phyloP scores from a whole-genome alignment of 2,888 invertebrate species.

The Nomada ruficornis region DNA sequence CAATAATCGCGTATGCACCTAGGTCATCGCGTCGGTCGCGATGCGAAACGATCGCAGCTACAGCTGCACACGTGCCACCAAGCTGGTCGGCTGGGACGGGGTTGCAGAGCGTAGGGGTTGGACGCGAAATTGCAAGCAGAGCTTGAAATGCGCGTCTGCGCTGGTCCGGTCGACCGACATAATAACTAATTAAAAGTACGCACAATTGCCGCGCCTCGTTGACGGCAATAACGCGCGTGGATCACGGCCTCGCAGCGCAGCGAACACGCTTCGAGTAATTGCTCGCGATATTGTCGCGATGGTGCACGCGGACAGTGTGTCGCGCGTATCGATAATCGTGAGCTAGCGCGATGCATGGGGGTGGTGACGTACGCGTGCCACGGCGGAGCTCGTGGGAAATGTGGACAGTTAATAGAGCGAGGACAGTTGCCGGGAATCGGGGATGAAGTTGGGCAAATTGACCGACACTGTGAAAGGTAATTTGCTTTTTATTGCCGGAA shows the following conservation, averaged over 20 bases:
- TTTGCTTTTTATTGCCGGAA: neutral
- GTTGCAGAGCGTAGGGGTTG: neutral
- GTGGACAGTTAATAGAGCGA: slow-evolving; percentile 17
- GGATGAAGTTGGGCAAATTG: neutral
- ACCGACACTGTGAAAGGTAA: neutral
- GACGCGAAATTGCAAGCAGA: slow-evolving; percentile 70
- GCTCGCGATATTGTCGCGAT: slow-evolving; percentile 37
- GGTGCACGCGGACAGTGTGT: slow-evolving; percentile 18
- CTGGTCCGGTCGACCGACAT: slow-evolving; percentile 35
- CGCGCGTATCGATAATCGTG: slow-evolving; percentile 2
- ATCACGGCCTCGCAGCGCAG: neutral
- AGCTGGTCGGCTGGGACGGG: neutral
- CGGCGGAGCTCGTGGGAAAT: slow-evolving; percentile 2
- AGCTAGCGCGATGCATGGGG: neutral
- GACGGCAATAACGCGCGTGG: slow-evolving; percentile 31
- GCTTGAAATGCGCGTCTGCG: slow-evolving; percentile 62
- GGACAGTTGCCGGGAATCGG: neutral
- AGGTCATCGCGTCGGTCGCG: slow-evolving; percentile 12
- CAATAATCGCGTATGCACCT: slow-evolving; percentile 73
- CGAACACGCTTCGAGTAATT: slow-evolving; percentile 25
- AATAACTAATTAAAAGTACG: slow-evolving; percentile 76
- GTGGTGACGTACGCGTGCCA: neutral
- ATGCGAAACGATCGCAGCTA: slow-evolving; percentile 35
- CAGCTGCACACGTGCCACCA: slow-evolving; percentile 34
- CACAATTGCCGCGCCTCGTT: slow-evolving; percentile 64